phyloP scores from a whole-genome alignment of 2,113 vertebrate species.

The Glaucidium brasilianum region DNA sequence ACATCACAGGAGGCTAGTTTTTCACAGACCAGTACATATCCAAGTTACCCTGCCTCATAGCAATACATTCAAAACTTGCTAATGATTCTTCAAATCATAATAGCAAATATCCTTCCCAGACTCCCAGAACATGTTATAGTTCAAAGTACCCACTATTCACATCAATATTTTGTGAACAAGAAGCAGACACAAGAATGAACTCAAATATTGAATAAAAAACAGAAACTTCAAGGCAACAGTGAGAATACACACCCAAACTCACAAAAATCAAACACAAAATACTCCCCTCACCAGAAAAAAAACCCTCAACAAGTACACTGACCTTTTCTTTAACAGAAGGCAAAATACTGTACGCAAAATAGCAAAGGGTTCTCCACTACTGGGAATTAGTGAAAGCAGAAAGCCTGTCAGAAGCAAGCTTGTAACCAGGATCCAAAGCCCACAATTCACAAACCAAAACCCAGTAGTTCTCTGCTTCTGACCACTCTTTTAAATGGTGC shows the following conservation, averaged over 20 bases:
- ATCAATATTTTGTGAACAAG: not conserved
- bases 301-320: not conserved
- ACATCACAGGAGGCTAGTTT: not conserved
- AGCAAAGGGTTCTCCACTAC: not conserved
- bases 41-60: not conserved
- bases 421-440: not conserved
- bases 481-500: not conserved
- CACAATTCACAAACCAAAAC: not conserved
- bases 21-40: not conserved
- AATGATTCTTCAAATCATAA: not conserved
- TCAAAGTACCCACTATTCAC: not conserved
- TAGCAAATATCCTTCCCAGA: not conserved
- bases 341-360: not conserved
- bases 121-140: not conserved
- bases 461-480: not conserved
- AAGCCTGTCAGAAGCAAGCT: not conserved
- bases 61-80: not conserved
- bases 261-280: not conserved
- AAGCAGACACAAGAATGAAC: not conserved
- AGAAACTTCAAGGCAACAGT: not conserved
- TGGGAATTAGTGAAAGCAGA: not conserved
- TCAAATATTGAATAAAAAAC: not conserved
- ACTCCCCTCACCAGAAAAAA: not conserved
- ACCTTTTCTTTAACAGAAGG: not conserved
- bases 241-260: not conserved